Evolutionary conservation across 2,888 invertebrate genomes (phyloP).

Genomic region (Allygus modestus): DNA sequence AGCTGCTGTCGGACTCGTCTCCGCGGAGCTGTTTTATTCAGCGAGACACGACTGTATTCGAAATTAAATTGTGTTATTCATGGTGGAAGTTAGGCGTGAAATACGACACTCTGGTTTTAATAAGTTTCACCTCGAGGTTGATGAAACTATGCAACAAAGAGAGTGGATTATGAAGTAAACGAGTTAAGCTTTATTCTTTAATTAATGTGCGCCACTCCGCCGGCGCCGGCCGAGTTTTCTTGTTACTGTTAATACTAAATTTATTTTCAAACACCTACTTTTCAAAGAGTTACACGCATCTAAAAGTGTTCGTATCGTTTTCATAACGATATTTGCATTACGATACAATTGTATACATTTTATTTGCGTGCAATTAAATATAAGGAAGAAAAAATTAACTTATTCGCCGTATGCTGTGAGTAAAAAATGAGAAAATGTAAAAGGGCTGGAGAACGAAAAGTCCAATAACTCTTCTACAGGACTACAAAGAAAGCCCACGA

Average conservation of each 20-base stretch:
- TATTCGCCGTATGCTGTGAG: neutral
- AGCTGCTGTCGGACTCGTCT: neutral
- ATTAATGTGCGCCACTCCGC: constrained; percentile 29
- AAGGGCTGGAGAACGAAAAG: constrained; percentile 18
- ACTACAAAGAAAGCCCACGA: constrained; percentile 48
- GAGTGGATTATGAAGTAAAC: constrained; percentile 40
- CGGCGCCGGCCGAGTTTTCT: neutral
- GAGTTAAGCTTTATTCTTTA: constrained; percentile 34
- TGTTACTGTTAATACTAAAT: neutral
- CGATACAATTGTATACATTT: too few species aligned
- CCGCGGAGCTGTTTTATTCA: constrained; percentile 33
- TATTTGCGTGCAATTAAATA: too few species aligned
- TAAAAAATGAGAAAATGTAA: constrained; percentile 37
- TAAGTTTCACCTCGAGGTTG: constrained; percentile 47
- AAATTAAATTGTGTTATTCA: constrained; percentile 48
- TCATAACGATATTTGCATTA: neutral
- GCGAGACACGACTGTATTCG: constrained; percentile 32
- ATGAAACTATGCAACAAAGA: constrained; percentile 44
- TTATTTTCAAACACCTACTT: neutral
- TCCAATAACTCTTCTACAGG: constrained; percentile 41
- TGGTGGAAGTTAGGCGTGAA: constrained; percentile 25
- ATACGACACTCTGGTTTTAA: constrained; percentile 33
- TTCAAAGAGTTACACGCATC: too few species aligned
- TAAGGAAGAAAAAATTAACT: neutral
- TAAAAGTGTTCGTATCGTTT: neutral